Conservation (phyloP, 2,113 vertebrate genomes). For the Terrapene triunguis region DNA sequence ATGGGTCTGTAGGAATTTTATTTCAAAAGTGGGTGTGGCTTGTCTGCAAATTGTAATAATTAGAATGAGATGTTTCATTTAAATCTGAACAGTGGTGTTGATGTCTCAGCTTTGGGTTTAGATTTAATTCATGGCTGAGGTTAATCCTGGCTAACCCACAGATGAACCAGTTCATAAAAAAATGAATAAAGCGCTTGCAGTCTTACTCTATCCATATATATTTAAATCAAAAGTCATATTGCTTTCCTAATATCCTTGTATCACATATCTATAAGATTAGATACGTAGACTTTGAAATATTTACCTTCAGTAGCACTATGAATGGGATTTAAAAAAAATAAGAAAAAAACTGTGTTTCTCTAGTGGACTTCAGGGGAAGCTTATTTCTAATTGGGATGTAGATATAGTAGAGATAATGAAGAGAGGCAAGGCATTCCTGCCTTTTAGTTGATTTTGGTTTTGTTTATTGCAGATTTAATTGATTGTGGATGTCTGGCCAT, state of each 20-base stretch:
- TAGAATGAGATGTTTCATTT: neutral
- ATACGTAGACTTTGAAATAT: neutral
- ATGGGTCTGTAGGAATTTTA: neutral
- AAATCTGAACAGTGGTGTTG: neutral
- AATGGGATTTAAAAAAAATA: neutral
- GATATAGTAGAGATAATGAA: neutral
- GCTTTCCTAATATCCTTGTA: neutral
- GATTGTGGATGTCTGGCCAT: too few relatives aligned
- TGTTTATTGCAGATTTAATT: neutral
- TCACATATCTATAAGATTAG: neutral
- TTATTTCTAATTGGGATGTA: neutral
- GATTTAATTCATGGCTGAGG: neutral
- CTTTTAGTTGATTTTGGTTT: neutral
- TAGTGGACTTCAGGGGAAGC: neutral
- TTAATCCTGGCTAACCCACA: neutral
- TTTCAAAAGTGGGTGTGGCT: neutral
- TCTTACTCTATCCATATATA: neutral
- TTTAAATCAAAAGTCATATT: neutral
- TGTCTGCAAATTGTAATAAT: neutral
- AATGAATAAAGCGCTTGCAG: neutral
- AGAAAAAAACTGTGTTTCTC: neutral
- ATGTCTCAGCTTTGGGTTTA: neutral
- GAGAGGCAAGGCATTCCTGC: neutral
- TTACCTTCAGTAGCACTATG: neutral
- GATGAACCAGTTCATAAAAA: neutral